These are phyloP conservation scores for Leptogaster cylindrica DNA, from an alignment of 2,888 invertebrate species.

Conservation along the genomic window DNA sequence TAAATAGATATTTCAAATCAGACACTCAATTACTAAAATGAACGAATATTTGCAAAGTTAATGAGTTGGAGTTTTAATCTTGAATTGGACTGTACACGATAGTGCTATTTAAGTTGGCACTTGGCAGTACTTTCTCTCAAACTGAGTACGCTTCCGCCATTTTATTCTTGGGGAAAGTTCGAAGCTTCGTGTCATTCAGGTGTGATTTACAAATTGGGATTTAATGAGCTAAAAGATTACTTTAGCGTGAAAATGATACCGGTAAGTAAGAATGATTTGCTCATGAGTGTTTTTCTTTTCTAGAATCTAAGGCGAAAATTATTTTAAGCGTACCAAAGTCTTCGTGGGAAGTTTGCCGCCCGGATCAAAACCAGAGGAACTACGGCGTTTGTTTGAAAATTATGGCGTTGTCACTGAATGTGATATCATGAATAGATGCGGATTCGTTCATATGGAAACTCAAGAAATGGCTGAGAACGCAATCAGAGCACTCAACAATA, in stretches of 20 bases:
- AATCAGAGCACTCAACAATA: conserved; percentile 79
- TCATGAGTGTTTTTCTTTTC: not conserved
- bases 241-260: conserved; percentile 11
- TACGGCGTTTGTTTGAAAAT: conserved; percentile 81
- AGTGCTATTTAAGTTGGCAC: too few relatives aligned
- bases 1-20: too few relatives aligned
- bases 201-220: not conserved
- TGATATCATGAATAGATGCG: conserved; percentile 93
- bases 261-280: not conserved
- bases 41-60: too few relatives aligned
- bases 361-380: conserved; percentile 81
- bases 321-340: conserved; percentile 77
- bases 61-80: too few relatives aligned
- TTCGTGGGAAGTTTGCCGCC: conserved; percentile 92
- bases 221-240: not conserved
- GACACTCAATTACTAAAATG: too few relatives aligned
- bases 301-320: not conserved
- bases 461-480: conserved; percentile 82
- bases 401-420: conserved; percentile 91
- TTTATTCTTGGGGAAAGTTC: not conserved
- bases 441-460: conserved; percentile 90
- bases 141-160: not conserved
- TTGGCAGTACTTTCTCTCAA: too few relatives aligned
- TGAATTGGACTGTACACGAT: too few relatives aligned
- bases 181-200: not conserved